Percentiles rank a stretch among this genome's conserved stretches.
Evolutionary conservation across 2,113 vertebrate species (phyloP).

Genomic region (Coptodon bakossiorum): DNA sequence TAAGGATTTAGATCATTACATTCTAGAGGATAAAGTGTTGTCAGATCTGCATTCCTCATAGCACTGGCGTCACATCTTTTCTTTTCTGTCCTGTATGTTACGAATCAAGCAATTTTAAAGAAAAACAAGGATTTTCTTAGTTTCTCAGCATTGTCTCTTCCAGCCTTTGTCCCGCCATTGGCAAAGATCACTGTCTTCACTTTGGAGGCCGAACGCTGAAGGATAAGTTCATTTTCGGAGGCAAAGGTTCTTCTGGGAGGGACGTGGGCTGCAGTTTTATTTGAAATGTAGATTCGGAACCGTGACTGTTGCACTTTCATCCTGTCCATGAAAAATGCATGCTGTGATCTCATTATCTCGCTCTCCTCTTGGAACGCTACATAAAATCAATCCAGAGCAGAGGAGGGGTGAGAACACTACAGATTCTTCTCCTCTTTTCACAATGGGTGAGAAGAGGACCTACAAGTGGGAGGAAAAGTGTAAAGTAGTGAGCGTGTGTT

Average conservation of each 20-base stretch:
- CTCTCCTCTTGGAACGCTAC: constrained; percentile 29
- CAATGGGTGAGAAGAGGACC: constrained; percentile 26
- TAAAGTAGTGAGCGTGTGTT: not conserved
- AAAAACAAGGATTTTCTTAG: not conserved
- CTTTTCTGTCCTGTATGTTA: not conserved
- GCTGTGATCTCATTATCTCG: constrained; percentile 55
- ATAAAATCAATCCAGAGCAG: constrained; percentile 47
- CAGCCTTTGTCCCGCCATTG: not conserved
- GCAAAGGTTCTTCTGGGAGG: not conserved
- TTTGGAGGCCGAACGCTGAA: not conserved
- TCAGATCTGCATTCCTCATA: not conserved
- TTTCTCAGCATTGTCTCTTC: not conserved
- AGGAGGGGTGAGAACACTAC: constrained; percentile 19
- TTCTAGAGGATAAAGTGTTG: not conserved
- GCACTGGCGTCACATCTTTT: not conserved
- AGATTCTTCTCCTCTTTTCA: constrained; percentile 29
- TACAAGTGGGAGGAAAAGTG: constrained; percentile 26
- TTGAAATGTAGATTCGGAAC: constrained; percentile 50
- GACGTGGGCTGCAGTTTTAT: constrained; percentile 26
- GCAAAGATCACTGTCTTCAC: not conserved
- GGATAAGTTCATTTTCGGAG: constrained; percentile 12
- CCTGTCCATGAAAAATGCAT: constrained; percentile 57
- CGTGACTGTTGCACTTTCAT: constrained; percentile 36
- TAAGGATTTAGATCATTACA: not conserved
- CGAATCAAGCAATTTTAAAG: not conserved